phyloP scores from a whole-genome alignment of 2,888 invertebrate species.

The Strigamia crassipes region DNA sequence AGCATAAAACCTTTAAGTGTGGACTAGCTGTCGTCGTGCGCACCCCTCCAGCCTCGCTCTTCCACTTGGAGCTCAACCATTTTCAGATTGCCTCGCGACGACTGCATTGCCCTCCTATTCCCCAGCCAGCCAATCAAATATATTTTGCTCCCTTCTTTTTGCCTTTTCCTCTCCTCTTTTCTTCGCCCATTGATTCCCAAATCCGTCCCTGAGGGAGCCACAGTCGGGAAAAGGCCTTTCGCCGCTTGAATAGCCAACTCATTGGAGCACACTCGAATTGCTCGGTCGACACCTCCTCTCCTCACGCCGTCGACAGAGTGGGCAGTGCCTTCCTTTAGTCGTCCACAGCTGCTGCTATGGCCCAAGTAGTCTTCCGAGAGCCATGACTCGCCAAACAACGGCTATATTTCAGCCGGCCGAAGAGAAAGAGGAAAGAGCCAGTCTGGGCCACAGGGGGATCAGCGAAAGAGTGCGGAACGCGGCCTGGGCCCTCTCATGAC shows the following conservation, averaged over 20 bases:
- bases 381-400: constrained; percentile 32
- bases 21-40: constrained; percentile 1
- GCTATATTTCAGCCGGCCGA: constrained; percentile 8
- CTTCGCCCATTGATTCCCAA: constrained; percentile 37
- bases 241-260: constrained; percentile 21
- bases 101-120: constrained; percentile 17
- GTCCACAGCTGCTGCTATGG: not conserved
- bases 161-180: constrained; percentile 27
- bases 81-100: constrained; percentile 33
- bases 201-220: constrained; percentile 28
- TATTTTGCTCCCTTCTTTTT: constrained; percentile 33
- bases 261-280: constrained; percentile 21
- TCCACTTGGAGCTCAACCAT: constrained; percentile 25
- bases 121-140: constrained; percentile 33
- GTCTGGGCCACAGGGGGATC: constrained; percentile 21
- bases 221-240: constrained; percentile 11
- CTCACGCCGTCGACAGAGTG: not conserved
- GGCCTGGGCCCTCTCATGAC: constrained; percentile 15
- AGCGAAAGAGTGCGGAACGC: constrained; percentile 4
- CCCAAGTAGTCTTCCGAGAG: constrained; percentile 36
- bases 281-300: constrained; percentile 26
- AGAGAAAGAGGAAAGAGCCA: constrained; percentile 12
- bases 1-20: constrained; percentile 21
- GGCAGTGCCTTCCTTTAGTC: not conserved
- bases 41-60: not conserved